phyloP scores from a whole-genome alignment of 1,140 invertebrate genomes.

The Sitobion miscanthi region DNA sequence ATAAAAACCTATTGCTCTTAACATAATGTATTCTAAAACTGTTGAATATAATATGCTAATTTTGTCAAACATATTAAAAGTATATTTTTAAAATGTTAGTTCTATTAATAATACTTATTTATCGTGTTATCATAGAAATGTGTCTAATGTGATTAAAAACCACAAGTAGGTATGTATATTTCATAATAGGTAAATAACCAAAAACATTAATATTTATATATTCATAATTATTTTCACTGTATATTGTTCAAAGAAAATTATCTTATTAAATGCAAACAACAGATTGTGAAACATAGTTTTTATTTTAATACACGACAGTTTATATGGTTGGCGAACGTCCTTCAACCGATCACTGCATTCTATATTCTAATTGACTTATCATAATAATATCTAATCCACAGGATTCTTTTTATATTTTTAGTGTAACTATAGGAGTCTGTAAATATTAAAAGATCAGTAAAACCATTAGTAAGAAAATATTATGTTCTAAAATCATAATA shows the following conservation, averaged over 20 bases:
- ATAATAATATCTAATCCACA: not conserved
- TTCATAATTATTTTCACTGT: not conserved
- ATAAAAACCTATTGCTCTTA: not conserved
- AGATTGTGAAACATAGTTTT: slow-evolving; percentile 7
- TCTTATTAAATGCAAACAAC: not conserved
- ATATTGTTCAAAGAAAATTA: slow-evolving; percentile 11
- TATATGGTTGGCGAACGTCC: not conserved
- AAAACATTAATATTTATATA: slow-evolving; percentile 20
- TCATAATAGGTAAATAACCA: not conserved
- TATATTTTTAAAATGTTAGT: slow-evolving; percentile 12
- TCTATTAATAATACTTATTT: not conserved
- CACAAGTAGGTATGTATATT: not conserved
- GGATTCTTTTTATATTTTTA: not conserved
- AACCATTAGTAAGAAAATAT: not conserved
- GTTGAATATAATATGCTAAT: slow-evolving; percentile 7
- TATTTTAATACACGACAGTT: not conserved
- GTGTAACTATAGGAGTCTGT: not conserved
- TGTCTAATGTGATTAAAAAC: not conserved
- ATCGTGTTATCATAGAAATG: not conserved
- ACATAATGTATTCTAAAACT: not conserved
- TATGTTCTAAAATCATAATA: not conserved
- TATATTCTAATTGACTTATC: not conserved
- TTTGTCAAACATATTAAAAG: not conserved
- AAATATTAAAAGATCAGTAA: not conserved
- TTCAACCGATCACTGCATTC: not conserved